Evolutionary conservation across 2,888 invertebrate genomes (phyloP).

Genomic region (Metellina segmentata): DNA sequence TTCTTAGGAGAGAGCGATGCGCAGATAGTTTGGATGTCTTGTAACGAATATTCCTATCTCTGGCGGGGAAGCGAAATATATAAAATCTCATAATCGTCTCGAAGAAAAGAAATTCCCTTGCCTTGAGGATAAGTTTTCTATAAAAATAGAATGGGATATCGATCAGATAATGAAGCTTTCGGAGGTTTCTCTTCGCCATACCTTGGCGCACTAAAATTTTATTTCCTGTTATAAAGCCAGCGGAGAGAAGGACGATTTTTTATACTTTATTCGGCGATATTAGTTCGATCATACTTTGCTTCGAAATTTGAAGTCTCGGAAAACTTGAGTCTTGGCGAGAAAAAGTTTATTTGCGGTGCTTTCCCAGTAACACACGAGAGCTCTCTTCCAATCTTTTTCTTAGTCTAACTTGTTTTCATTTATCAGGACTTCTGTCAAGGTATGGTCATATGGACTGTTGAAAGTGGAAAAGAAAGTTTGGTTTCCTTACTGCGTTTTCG

Average conservation of each 20-base stretch:
- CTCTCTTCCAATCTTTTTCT: no score
- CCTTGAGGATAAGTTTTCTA: slow-evolving; percentile 57
- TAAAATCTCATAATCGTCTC: slow-evolving; percentile 52
- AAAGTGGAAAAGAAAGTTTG: no score
- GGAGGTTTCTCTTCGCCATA: slow-evolving; percentile 18
- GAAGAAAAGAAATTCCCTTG: slow-evolving; percentile 39
- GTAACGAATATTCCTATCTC: not conserved
- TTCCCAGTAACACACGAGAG: not conserved
- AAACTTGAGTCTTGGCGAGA: not conserved
- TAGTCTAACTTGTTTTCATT: no score
- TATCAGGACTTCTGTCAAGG: no score
- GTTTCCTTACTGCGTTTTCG: no score
- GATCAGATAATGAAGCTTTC: slow-evolving; percentile 56
- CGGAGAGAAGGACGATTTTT: slow-evolving; percentile 34
- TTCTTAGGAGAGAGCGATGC: not conserved
- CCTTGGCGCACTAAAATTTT: slow-evolving; percentile 60
- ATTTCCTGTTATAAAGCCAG: slow-evolving; percentile 44
- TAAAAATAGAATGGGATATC: slow-evolving; percentile 58
- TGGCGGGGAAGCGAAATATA: slow-evolving; percentile 49
- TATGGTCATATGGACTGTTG: no score
- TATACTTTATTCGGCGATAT: slow-evolving; percentile 42
- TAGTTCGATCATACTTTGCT: slow-evolving; percentile 44
- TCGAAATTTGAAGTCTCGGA: slow-evolving; percentile 24
- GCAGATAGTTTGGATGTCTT: not conserved
- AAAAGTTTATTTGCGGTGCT: not conserved